These are phyloP conservation scores for Cherax quadricarinatus DNA, from an alignment of 1,140 invertebrate species.

Conservation along the genomic window DNA sequence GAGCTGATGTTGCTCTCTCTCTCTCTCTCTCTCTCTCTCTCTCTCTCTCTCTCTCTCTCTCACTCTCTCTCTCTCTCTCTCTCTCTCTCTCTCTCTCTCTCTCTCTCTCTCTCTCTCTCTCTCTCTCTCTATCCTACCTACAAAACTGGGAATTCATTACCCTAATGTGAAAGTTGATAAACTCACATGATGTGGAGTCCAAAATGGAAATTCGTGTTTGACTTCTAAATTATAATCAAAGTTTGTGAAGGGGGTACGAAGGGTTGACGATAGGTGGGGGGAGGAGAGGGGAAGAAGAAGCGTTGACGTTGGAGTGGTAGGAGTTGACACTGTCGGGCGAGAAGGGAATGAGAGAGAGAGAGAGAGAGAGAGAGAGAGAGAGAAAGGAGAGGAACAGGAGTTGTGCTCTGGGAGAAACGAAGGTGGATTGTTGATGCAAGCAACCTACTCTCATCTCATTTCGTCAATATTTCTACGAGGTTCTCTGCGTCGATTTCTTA, in stretches of 20 bases:
- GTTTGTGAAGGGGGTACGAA: background rate
- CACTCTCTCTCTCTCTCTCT: no score
- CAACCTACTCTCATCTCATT: no score
- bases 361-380: background rate
- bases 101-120: no score
- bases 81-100: no score
- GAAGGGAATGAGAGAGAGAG: background rate
- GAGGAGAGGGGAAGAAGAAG: background rate
- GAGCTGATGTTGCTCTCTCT: no score
- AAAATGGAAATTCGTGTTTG: conserved; percentile 12
- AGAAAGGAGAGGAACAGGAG: no score
- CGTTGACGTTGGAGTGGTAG: background rate
- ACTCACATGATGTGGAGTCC: background rate
- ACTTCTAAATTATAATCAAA: conserved; percentile 14
- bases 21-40: background rate
- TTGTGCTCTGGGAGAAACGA: no score
- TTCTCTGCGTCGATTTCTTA: no score
- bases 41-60: background rate
- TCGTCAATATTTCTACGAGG: no score
- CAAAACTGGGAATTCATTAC: background rate
- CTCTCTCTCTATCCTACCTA: background rate
- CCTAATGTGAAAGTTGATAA: conserved; percentile 2
- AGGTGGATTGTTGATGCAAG: no score
- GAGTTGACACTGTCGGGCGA: no score
- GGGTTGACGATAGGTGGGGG: no score